Evolutionary conservation across 2,888 invertebrate genomes (phyloP), one percentile per base, ranked within the genome.

Genomic region (Eudemis profundana): DNA sequence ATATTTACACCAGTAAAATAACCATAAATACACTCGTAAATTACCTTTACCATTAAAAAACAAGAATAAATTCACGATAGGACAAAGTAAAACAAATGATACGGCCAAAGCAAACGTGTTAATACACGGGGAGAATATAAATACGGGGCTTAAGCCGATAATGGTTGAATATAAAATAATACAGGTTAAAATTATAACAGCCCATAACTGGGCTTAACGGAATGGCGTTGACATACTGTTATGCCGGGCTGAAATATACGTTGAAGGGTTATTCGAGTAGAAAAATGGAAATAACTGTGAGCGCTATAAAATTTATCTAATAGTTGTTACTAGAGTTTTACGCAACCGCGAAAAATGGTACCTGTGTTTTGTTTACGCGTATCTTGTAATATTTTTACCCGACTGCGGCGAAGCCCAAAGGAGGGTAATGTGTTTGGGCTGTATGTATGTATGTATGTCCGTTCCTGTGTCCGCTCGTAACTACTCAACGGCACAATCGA

Each of bases 141-240:
- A 84, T 83, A 78, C 76, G 77, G 75, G 70, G 74, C 73, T 79
- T 85, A 86, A 86, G 79, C 84, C 78, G 78, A 79, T 85, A 82
- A 86, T 83, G 81, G 78, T 69, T 68, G 74, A 81, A 80, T 85
- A 82, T 86, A 85, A 86, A 82, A 84, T 85, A 85, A 86, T 83
- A 77, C 78, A 81, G 82, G 84, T 84, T 87, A 84, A 85, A 86
- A 85, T 86, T 87, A 84, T 84, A 83, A 83, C 84, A 70, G 69
- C 70, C 80, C 84, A 84, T 87, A 85, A 86, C 84, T 72, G 65
- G 85, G 87, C 85, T 86, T 87, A 86, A 77, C 72, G 68, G 76
- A 72, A 76, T 73, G 70, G 75, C 81, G 86, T 79, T 86, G 87
- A 86, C 86, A 82, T 73, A 78, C 76, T 74, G 79, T 78, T 77